Evolutionary conservation across 35 echinoderm and acorn worm genomes (phyloP).

Genomic region (Ophiothrix spiculata): DNA sequence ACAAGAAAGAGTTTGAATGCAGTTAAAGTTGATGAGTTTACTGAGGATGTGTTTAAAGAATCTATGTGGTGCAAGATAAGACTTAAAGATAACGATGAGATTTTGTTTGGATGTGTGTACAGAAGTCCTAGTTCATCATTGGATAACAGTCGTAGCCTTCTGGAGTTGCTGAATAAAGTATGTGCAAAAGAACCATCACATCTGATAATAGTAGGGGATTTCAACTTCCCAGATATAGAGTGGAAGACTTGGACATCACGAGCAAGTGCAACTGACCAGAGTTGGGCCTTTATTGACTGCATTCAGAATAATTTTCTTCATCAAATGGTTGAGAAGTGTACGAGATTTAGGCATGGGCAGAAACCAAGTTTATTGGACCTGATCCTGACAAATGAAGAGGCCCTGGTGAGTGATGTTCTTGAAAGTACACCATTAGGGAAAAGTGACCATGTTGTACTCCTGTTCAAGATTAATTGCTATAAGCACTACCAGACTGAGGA

Average conservation of each 20-base stretch:
- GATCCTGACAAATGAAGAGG: background rate
- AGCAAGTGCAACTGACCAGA: background rate
- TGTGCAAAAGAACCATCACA: background rate
- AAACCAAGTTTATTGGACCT: background rate
- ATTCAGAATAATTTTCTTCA: background rate
- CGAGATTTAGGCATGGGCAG: background rate
- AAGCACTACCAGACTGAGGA: background rate
- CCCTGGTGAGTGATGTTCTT: background rate
- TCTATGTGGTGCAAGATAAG: background rate
- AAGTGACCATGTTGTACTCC: background rate
- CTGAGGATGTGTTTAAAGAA: background rate
- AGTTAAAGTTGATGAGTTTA: background rate
- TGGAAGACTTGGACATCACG: background rate
- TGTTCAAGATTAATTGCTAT: background rate
- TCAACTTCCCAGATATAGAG: conserved; percentile 16
- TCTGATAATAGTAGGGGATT: conserved; percentile 21
- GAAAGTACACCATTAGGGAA: background rate
- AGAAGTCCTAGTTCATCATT: background rate
- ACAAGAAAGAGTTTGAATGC: background rate
- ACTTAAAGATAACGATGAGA: background rate
- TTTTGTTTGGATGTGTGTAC: conserved; percentile 25
- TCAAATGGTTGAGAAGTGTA: background rate
- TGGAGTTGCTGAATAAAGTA: background rate
- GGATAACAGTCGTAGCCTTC: too few species aligned
- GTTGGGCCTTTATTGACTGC: background rate